Evolutionary conservation across 2,888 invertebrate genomes (phyloP).

Genomic region (Galerucella pusilla): DNA sequence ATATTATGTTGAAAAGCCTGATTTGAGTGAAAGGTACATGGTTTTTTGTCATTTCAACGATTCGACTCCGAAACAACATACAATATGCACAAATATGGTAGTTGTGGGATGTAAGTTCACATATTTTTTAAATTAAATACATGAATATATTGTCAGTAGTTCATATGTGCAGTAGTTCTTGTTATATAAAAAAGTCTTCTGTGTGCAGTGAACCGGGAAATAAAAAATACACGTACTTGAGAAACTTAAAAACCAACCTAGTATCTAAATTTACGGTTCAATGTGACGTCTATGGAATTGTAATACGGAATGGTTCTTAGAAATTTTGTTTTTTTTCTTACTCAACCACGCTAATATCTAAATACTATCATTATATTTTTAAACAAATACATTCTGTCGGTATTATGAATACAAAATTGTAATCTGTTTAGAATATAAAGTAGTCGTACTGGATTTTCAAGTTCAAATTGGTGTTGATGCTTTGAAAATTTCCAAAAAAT

Average conservation of each 20-base stretch:
- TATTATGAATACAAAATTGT: background rate
- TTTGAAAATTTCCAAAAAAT: too few species aligned
- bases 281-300: background rate
- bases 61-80: constrained; percentile 51
- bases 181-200: too few species aligned
- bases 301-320: constrained; percentile 4
- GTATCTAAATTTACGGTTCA: background rate
- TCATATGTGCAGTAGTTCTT: too few species aligned
- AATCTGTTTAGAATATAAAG: background rate
- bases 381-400: background rate
- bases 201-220: background rate
- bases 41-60: constrained; percentile 67
- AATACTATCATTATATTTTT: background rate
- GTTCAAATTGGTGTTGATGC: background rate
- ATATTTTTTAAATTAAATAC: background rate
- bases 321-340: background rate
- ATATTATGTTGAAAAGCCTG: constrained; percentile 69
- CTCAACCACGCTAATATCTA: background rate
- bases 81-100: constrained; percentile 70
- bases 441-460: background rate
- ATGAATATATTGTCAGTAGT: background rate
- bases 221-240: background rate
- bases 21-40: constrained; percentile 65
- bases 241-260: background rate
- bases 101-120: constrained; percentile 69